Base-by-base conservation (phyloP, 2,888 invertebrate genomes). In the Oscheius sp. region DNA sequence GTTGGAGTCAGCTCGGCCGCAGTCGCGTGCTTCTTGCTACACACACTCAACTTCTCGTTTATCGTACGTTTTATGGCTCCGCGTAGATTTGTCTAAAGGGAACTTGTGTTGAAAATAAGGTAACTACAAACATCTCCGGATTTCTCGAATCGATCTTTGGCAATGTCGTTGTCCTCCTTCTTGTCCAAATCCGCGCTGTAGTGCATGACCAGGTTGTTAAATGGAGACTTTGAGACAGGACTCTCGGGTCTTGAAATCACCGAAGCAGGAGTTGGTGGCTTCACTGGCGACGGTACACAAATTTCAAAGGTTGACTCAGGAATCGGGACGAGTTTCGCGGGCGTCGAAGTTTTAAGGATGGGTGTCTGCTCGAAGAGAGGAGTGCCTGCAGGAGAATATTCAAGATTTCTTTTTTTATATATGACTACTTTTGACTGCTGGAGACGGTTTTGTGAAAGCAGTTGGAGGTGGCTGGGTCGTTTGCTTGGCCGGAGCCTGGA, bases 121-220 rank as follows among this genome's bases (percentile, higher is more conserved):
- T 21, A 21, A 21, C 10, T 21, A 13, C 71, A 32, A 9, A 72
- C 71, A 60, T 72, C 58, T 50, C 71, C 71, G 33, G 68, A 55
- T 33, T 62, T 72, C 60, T 60, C 71, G 32, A 72, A 72, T 50
- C 71, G 37, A 29, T 60, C 60, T 32, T 48, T 51, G 35, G 60
- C 60, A 29, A 72, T 50, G 33, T 62, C 71, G 35, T 72, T 72
- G 50, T 72, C 59, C 33, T 72, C 71, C 35, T 72, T 72, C 21
- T n/a, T 13, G n/a, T 72, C 71, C 29, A 72, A 29, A 50, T 62
- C 60, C 33, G 32, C 35, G 32, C 51, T 62, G 51, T 72, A 72
- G 50, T 51, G 33, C 11, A 13, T 42, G 5, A 58, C 59, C 2
- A 59, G 29, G 32, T 48, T 65, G 13, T 65, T 65, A 13, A 48